Base-by-base conservation (phyloP, 2,797 vertebrate species). In the Apodemus agrarius region DNA sequence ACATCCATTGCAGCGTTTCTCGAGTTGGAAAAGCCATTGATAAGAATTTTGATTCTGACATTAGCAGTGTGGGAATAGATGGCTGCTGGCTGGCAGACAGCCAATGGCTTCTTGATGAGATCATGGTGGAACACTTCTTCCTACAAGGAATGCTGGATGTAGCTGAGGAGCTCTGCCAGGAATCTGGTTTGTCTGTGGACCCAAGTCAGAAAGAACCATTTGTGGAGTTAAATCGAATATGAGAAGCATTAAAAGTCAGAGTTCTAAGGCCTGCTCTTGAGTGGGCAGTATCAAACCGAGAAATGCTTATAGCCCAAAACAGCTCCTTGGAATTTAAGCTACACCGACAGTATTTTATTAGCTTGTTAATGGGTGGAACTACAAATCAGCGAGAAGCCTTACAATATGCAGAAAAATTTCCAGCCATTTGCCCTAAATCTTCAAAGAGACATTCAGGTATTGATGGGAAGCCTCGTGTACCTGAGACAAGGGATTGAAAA, bases 61-160 rank as follows among this genome's bases (percentile, higher is more conserved):
- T 99, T 95, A 99, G 99, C 98, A 99, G 99, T 0, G 99, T 99
- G 97, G 99, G 99, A 52, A 99, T 99, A 69, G 99, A 99, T 81
- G 99, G 99, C 80, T 99, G 99, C 97, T 99, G 99, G 99, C 99
- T 99, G 97, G 98, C 98, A n/a, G 99, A 99, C 96, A 99, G 99
- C 96, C 99, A 99, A 80, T 85, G 98, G 19, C 98, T 99, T 96
- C 99, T 99, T 97, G 99, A 98, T 0, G 99, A 99, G 96, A 99
- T 99, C 95, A 99, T 99, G 99, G 99, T 99, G 95, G 99, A 99
- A 88, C 99, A 99, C 97, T 99, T 99, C 98, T 99, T 99, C 95
- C 95, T 99, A 80, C 99, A 99, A 97, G 99, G 99, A 2, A 99
- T 99, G 99, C 96, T 99, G 97, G 99, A 99, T 76, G 99, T 99